phyloP scores from a whole-genome alignment of 2,797 vertebrate species.

The Leucoraja ocellata region DNA sequence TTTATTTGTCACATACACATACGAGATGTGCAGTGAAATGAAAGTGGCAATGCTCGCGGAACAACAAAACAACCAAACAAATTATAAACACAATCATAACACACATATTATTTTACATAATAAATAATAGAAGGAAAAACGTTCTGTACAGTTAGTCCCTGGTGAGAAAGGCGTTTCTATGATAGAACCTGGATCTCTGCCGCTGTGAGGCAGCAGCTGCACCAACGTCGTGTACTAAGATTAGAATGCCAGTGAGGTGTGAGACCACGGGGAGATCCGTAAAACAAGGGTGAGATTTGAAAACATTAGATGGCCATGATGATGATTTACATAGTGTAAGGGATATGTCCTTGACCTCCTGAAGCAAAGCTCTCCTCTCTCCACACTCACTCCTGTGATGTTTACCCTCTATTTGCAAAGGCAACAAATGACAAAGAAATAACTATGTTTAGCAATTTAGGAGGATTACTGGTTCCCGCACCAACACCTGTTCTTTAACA shows the following conservation, averaged over 20 bases:
- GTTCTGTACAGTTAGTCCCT: no score
- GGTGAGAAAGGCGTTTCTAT: no score
- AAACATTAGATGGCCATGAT: neutral
- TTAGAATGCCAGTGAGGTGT: neutral
- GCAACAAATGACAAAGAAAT: neutral
- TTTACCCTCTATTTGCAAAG: neutral
- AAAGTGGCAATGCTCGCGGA: no score
- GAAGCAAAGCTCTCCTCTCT: neutral
- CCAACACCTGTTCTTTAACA: conserved; percentile 44
- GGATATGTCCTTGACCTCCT: neutral
- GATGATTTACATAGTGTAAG: neutral
- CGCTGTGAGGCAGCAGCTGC: no score
- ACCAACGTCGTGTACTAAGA: no score
- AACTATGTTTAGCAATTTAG: conserved; percentile 33
- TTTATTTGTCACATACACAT: no score
- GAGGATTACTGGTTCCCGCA: conserved; percentile 38
- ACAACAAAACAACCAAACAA: no score
- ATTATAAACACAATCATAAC: no score
- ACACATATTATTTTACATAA: no score
- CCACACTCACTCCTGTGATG: neutral
- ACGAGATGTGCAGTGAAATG: no score
- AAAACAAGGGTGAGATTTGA: neutral
- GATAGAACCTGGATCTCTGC: no score
- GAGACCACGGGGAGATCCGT: neutral
- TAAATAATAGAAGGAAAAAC: no score